A percentile compares a stretch with the other conserved stretches of the same genome.
Conservation (phyloP, 1,140 invertebrate species). For the Streblospio benedicti region DNA sequence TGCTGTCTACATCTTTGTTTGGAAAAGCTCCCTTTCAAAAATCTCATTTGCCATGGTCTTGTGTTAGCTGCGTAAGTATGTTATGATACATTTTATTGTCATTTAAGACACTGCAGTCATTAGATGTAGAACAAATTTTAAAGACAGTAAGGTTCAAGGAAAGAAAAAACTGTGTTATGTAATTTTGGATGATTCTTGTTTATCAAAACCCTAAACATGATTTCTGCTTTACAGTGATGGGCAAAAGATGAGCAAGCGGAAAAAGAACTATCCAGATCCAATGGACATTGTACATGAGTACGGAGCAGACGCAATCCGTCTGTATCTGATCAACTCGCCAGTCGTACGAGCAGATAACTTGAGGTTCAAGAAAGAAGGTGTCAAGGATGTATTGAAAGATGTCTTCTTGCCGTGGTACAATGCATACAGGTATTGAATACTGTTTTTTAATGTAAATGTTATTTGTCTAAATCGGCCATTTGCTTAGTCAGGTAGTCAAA, state of each 20-base stretch:
- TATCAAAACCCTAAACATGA: not conserved
- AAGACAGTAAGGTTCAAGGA: too few species aligned
- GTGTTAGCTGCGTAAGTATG: constrained; percentile 65
- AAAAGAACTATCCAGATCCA: constrained; percentile 98
- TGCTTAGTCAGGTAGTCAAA: too few species aligned
- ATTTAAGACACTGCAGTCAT: too few species aligned
- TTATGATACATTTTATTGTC: too few species aligned
- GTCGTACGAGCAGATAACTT: constrained; percentile 95
- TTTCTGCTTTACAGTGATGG: constrained; percentile 61
- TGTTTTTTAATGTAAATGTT: too few species aligned
- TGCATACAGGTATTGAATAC: constrained; percentile 83
- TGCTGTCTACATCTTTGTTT: constrained; percentile 92
- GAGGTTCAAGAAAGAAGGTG: constrained; percentile 93
- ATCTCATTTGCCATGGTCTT: constrained; percentile 90
- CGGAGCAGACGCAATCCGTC: constrained; percentile 89
- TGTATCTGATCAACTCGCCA: constrained; percentile 97
- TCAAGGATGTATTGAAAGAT: constrained; percentile 91
- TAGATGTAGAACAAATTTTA: not conserved
- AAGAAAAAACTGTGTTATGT: too few species aligned
- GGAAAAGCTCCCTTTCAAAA: constrained; percentile 95
- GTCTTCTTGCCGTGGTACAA: constrained; percentile 99
- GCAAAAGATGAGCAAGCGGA: constrained; percentile 98
- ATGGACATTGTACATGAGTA: constrained; percentile 83
- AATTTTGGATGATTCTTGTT: too few species aligned
- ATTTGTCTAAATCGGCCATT: too few species aligned